phyloP scores from a whole-genome alignment of 2,797 vertebrate genomes.

The Setipinna tenuifilis region DNA sequence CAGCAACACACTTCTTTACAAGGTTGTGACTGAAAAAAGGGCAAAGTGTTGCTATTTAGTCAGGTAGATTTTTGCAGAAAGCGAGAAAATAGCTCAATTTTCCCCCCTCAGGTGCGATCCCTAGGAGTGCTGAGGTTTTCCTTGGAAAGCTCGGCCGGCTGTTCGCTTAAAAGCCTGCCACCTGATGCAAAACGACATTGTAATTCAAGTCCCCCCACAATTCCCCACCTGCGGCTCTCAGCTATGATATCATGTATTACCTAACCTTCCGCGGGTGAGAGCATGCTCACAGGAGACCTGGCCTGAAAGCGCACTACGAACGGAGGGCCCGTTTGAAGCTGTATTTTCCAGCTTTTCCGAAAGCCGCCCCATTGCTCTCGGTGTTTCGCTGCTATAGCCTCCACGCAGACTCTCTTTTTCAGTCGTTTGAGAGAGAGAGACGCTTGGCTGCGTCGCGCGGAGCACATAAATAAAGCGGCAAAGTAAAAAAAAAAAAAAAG shows the following conservation, averaged over 20 bases:
- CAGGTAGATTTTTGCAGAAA: conserved; percentile 13
- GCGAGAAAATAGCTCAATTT: neutral
- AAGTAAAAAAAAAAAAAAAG: conserved; percentile 43
- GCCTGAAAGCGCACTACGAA: conserved; percentile 69
- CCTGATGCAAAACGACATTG: conserved; percentile 52
- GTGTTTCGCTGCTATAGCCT: neutral
- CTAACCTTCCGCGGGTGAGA: conserved; percentile 64
- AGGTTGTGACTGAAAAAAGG: neutral
- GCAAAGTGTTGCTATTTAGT: neutral
- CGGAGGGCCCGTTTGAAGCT: conserved; percentile 32
- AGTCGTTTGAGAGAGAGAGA: conserved; percentile 35
- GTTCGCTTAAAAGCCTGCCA: conserved; percentile 45
- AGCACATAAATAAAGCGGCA: conserved; percentile 54
- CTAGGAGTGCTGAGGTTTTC: conserved; percentile 34
- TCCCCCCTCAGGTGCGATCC: conserved; percentile 14
- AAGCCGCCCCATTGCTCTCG: conserved; percentile 6
- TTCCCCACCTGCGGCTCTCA: conserved; percentile 71
- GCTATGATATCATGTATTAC: conserved; percentile 71
- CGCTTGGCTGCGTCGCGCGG: neutral
- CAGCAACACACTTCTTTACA: neutral
- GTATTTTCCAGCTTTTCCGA: conserved; percentile 31
- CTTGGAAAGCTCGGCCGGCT: conserved; percentile 21
- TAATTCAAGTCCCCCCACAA: conserved; percentile 53
- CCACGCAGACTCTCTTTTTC: neutral
- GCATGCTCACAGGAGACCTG: conserved; percentile 68